A percentile compares a stretch with the other conserved stretches of the same genome.
These are phyloP conservation scores for Myotis davidii DNA, from an alignment of 2,113 vertebrate genomes.

Conservation along the genomic window DNA sequence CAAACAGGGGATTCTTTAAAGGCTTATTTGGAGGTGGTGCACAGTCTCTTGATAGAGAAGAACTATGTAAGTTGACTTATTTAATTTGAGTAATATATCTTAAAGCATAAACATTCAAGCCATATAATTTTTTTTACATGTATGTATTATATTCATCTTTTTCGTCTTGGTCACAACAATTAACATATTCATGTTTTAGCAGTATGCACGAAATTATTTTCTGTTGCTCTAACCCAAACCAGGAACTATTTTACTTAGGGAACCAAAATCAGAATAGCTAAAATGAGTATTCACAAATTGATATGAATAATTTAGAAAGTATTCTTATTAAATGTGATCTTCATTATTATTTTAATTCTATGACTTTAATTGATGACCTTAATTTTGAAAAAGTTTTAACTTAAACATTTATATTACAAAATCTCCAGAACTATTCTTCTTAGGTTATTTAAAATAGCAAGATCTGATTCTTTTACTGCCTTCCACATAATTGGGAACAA, in stretches of 20 bases:
- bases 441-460: not conserved
- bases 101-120: not conserved
- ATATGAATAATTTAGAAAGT: slow-evolving; percentile 31
- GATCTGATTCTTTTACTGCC: not conserved
- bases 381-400: slow-evolving; percentile 22
- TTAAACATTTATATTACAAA: not conserved
- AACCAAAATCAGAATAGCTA: slow-evolving; percentile 6
- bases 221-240: slow-evolving; percentile 10
- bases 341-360: slow-evolving; percentile 41
- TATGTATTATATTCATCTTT: slow-evolving; percentile 7
- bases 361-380: not conserved
- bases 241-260: slow-evolving; percentile 23
- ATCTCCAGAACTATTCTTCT: not conserved
- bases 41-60: slow-evolving; percentile 97
- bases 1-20: slow-evolving; percentile 99
- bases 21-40: slow-evolving; percentile 98
- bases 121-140: slow-evolving; percentile 3
- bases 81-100: slow-evolving; percentile 35
- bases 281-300: slow-evolving; percentile 35
- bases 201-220: slow-evolving; percentile 32
- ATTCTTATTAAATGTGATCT: not conserved
- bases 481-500: not conserved
- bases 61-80: slow-evolving; percentile 91
- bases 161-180: not conserved
- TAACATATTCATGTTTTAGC: not conserved